Conservation (phyloP, 2,113 vertebrate genomes). For the Pseudorectes ferrugineus region DNA sequence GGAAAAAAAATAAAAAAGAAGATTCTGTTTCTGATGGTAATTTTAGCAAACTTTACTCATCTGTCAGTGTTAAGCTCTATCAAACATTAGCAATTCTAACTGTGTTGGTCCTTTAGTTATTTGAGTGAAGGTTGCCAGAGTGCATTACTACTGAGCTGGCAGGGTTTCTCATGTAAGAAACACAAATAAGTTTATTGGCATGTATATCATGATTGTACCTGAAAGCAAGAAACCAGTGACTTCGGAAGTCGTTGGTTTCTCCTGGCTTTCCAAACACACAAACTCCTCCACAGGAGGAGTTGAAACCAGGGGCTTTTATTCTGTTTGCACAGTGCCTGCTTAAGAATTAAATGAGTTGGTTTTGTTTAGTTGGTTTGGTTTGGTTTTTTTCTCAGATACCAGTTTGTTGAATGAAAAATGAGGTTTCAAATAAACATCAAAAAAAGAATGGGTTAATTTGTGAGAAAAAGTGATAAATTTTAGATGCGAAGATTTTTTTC, state of each 20-base stretch:
- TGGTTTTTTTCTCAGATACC: background rate
- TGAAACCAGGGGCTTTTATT: background rate
- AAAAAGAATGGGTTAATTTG: background rate
- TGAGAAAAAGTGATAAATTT: background rate
- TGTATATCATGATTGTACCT: background rate
- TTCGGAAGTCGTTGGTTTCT: background rate
- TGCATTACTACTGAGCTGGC: background rate
- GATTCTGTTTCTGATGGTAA: background rate
- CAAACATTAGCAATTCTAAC: background rate
- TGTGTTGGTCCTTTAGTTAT: background rate
- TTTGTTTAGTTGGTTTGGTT: background rate
- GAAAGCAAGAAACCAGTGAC: background rate
- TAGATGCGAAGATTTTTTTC: background rate
- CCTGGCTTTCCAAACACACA: background rate
- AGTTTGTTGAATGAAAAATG: background rate
- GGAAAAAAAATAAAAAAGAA: background rate
- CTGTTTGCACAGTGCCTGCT: background rate
- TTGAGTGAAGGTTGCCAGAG: background rate
- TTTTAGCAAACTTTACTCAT: background rate
- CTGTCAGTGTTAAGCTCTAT: background rate
- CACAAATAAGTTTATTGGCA: background rate
- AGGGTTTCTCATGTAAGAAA: background rate
- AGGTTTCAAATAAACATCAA: background rate
- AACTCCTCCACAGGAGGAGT: rapidly evolving
- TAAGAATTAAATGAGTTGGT: background rate